Base-by-base conservation (phyloP, 2,888 invertebrate genomes). In the Polyploca ridens region DNA sequence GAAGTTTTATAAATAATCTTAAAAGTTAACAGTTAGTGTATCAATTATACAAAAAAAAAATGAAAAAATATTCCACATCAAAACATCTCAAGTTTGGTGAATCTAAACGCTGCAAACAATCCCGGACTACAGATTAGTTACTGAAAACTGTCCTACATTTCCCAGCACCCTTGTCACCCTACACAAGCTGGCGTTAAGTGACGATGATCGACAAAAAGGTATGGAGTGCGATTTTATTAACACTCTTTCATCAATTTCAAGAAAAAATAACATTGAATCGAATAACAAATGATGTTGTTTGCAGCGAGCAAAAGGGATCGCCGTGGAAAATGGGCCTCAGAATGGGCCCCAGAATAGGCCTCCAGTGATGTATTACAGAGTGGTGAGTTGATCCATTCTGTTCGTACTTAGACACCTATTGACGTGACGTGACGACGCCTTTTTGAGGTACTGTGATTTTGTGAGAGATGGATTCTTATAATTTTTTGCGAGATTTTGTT, bases 231-330 rank as follows among this genome's bases (percentile, higher is more conserved):
- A 91, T 93, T 93, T 92, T 94, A 93, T 93, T 90, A 94, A 92
- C 93, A 90, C 86, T 86, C 91, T 91, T 89, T 90, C 90, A 90
- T 89, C 88, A 88, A 85, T 84, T 83, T 81, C 84, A 81, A 81
- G 87, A 89, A 90, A 90, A 89, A 91, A 90, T 87, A 90, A 87
- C 88, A 87, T 82, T 89, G 87, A 90, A 85, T 86, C 78, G 77
- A 77, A 80, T 94, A 93, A 94, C 93, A 94, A 93, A 94, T 93
- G 93, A 93, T 93, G 92, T 93, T 93, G 93, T 93, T 92, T 87
- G 90, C 82, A 70, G 68, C 68, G 73, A 82, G 84, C 84, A 84
- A 82, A 54, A 78, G 82, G 83, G 76, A 75, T 76, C 69, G 68
- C 67, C 67, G 72, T 73, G 82, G 85, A 88, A 87, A 89, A 88